phyloP scores from a whole-genome alignment of 2,113 vertebrate genomes.

The Otolemur garnettii region DNA sequence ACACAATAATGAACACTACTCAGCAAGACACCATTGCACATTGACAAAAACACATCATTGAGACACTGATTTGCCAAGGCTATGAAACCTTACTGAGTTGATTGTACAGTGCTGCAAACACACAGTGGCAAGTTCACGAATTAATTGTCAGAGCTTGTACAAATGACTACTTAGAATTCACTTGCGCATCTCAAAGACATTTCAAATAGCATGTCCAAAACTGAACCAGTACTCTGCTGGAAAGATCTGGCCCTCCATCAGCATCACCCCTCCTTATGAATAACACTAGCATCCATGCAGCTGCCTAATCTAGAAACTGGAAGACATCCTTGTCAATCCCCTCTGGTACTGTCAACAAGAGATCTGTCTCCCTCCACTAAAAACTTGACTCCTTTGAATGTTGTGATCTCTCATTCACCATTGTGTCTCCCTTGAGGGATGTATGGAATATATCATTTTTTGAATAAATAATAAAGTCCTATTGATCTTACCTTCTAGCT shows the following conservation, averaged over 20 bases:
- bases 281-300: background rate
- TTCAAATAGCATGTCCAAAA: background rate
- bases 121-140: too few relatives aligned
- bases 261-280: background rate
- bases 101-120: too few relatives aligned
- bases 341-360: background rate
- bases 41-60: too few relatives aligned
- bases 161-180: background rate
- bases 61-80: too few relatives aligned
- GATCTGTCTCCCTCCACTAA: slow-evolving; percentile 6
- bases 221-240: background rate
- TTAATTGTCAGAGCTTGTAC: too few relatives aligned
- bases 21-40: too few relatives aligned
- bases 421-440: background rate
- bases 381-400: background rate
- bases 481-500: slow-evolving; percentile 22
- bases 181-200: background rate
- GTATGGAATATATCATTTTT: background rate
- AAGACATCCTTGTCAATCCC: background rate
- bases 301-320: background rate
- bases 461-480: slow-evolving; percentile 41
- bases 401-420: background rate
- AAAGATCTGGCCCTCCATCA: background rate
- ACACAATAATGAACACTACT: too few relatives aligned
- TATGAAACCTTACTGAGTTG: too few relatives aligned